Base-by-base conservation (phyloP, 2,888 invertebrate species). In the Sepiola atlantica region DNA sequence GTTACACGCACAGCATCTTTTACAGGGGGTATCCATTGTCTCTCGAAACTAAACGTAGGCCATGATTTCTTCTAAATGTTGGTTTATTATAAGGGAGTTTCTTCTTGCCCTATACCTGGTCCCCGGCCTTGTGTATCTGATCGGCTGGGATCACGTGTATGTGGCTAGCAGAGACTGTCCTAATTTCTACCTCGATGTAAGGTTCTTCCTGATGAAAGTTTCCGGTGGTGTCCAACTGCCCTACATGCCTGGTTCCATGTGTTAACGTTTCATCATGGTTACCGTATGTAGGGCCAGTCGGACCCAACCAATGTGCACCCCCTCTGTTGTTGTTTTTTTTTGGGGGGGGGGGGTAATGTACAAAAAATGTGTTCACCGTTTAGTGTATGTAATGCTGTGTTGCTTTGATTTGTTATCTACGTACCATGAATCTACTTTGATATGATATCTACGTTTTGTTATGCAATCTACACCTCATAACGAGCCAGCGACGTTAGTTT, bases 31-130 rank as follows among this genome's bases (percentile, higher is more conserved):
- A n/a, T n/a, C n/a, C n/a, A n/a, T n/a, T n/a, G n/a, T n/a, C n/a
- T n/a, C n/a, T n/a, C n/a, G n/a, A n/a, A n/a, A n/a, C n/a, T n/a
- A n/a, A n/a, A n/a, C n/a, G n/a, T n/a, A n/a, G n/a, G n/a, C n/a
- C n/a, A n/a, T n/a, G n/a, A n/a, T n/a, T n/a, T n/a, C n/a, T n/a
- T n/a, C 45, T 45, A 45, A 45, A 45, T 45, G 45, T 45, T 4
- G 8, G 8, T n/a, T 45, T 8, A 45, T 8, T 45, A 45, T 18
- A 14, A 77, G n/a, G 77, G 77, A 16, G 77, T 77, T 77, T 77
- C 77, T 77, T 77, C 77, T 77, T 77, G 77, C 77, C 77, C 77
- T 77, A 77, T 77, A 16, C 77, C 77, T 77, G 77, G 77, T n/a
- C 77, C 77, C n/a, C 77, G 16, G 14, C 77, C 77, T n/a, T 77